Evolutionary conservation across 2,888 invertebrate species (phyloP), one percentile per base, ranked within the genome.

Genomic region (Cacoxenus indagator): DNA sequence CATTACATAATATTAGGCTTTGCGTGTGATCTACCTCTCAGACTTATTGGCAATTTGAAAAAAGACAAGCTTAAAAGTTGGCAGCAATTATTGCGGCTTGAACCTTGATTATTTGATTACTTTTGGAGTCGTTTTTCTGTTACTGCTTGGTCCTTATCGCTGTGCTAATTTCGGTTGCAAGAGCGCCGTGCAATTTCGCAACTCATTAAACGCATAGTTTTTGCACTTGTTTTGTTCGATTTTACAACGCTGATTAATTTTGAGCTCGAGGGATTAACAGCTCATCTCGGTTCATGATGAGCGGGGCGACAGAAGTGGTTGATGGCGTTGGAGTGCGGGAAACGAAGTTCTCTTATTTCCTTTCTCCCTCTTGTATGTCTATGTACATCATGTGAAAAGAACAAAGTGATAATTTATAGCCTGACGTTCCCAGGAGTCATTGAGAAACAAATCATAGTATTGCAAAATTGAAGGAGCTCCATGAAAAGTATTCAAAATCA

Each of bases 361-460:
- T 26, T 54, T 54, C 24, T 37, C 9, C 9, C 37, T 8, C 37
- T 37, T 37, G 9, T 37, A n/a, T 37, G 14, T 54, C 9, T 24
- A 26, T 26, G 54, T 24, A 54, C 9, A n/a, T 19, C 9, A 8
- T 22, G 51, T 9, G 51, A 8, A 51, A 51, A 51, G 37, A 51
- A 54, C 54, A 54, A 54, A 54, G 24, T 22, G 26, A 54, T 54
- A 54, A 54, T 54, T 54, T 54, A 54, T 24, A 54, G 9, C 24
- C 11, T 26, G 54, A 22, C 54, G 24, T 54, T 24, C 22, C 22
- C 54, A 24, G 26, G 54, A 9, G 22, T 54, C 54, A 24, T 9
- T 54, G 14, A 4, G 14, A 9, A 54, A 17, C 14, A 22, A 24
- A 17, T 8, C 19, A n/a, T n/a, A n/a, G n/a, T n/a, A n/a, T n/a